Conservation (phyloP, 2,113 vertebrate genomes). For the Paracanthobrama guichenoti region DNA sequence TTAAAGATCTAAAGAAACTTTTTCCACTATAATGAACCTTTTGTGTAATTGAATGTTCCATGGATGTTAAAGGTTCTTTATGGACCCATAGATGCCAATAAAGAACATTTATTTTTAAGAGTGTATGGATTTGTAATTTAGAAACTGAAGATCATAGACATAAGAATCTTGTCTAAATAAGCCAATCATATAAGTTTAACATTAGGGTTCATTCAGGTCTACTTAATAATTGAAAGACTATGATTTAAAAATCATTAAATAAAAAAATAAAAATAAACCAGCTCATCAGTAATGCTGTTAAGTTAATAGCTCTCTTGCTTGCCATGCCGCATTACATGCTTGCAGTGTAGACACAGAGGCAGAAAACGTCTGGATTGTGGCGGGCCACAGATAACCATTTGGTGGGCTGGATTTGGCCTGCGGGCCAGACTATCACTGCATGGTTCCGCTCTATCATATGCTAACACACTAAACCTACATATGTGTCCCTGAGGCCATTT, state of each 20-base stretch:
- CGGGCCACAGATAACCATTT: neutral
- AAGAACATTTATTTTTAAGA: too few relatives aligned
- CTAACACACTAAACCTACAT: conserved; percentile 22
- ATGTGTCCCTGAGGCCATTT: conserved; percentile 23
- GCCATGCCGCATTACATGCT: neutral
- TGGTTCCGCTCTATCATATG: conserved; percentile 1
- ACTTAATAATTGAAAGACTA: neutral
- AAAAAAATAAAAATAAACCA: too few relatives aligned
- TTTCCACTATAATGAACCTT: too few relatives aligned
- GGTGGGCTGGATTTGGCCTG: conserved; percentile 11
- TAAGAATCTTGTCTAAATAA: conserved; percentile 1
- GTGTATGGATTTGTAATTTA: neutral
- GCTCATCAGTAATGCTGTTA: too few relatives aligned
- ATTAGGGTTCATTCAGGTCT: conserved; percentile 40
- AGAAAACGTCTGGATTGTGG: neutral
- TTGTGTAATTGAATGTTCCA: too few relatives aligned
- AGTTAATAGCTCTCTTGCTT: too few relatives aligned
- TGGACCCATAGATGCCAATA: too few relatives aligned
- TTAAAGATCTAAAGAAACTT: too few relatives aligned
- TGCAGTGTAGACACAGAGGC: neutral
- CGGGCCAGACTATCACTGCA: neutral
- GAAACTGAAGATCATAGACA: neutral
- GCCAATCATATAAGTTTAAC: conserved; percentile 12
- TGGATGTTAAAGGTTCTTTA: too few relatives aligned
- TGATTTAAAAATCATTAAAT: too few relatives aligned